Percentiles rank a stretch among this genome's conserved stretches.
Evolutionary conservation across 64 coral and sea anemone genomes (phyloP).

Genomic region (Montipora capricornis): DNA sequence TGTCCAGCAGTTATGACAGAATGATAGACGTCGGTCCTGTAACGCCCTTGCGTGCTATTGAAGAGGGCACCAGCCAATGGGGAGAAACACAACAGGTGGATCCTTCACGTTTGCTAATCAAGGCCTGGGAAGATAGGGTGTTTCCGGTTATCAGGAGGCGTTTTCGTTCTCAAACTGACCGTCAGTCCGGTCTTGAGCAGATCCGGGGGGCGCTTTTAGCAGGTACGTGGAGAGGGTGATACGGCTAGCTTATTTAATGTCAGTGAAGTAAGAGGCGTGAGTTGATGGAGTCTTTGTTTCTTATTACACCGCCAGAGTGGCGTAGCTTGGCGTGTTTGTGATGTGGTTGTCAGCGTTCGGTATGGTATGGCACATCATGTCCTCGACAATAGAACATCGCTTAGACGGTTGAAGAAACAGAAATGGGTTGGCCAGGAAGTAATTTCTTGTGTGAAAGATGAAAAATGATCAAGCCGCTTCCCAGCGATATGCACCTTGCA

Average conservation of each 20-base stretch:
- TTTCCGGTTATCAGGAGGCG: slow-evolving; percentile 95
- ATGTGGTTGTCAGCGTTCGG: no score
- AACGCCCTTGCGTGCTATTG: slow-evolving; percentile 47
- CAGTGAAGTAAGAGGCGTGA: neutral
- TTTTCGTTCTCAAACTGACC: slow-evolving; percentile 90
- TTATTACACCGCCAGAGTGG: no score
- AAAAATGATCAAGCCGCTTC: no score
- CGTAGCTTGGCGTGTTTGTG: no score
- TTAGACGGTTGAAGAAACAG: no score
- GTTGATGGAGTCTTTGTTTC: no score
- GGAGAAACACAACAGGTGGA: slow-evolving; percentile 30
- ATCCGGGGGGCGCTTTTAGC: slow-evolving; percentile 90
- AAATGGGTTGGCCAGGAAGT: no score
- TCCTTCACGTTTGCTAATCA: slow-evolving; percentile 80
- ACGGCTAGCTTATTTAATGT: neutral
- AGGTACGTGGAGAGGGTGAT: slow-evolving; percentile 25
- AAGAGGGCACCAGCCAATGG: slow-evolving; percentile 26
- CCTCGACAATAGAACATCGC: no score
- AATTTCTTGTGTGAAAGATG: no score
- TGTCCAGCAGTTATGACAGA: slow-evolving; percentile 88
- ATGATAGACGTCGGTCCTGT: slow-evolving; percentile 89
- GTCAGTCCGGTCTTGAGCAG: slow-evolving; percentile 92
- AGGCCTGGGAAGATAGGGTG: slow-evolving; percentile 95
- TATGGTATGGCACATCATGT: no score
- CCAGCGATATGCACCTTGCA: no score